Evolutionary conservation across 2,113 vertebrate genomes (phyloP), one percentile per base, ranked within the genome.

Genomic region (Nycticebus coucang): DNA sequence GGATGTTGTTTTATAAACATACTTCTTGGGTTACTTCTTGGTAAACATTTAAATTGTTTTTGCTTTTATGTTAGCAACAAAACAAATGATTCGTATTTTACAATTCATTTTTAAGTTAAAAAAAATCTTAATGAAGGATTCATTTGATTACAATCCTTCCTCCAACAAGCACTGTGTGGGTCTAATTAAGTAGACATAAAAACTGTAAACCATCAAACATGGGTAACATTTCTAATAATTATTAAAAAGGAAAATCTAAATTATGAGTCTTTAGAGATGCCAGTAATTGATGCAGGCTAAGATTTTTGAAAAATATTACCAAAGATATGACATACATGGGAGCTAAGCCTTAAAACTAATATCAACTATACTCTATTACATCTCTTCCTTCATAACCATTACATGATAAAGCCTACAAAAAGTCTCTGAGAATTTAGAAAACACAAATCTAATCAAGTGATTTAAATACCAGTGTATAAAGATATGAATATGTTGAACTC

Each of bases 51-150:
- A 81, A 84, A 30, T 66, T 30, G 28, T 66, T 30, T 50, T 50
- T 75, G 41, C 26, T 50, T 94, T 96, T 95, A 86, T 26, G 10
- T 78, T 33, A 89, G 55, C 60, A 94, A 83, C 30, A 92, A 94
- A 93, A 93, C 18, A 86, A 93, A 72, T 71, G 45, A 72, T 93
- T 80, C 55, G 62, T 57, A 96, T 26, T 94, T 53, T 33, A 79
- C 21, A 90, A 75, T 93, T 94, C 33, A 95, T 72, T 95, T 97
- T 94, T 92, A 85, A 78, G 60, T 26, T 88, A 93, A 93, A 95
- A 97, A 87, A 71, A 92, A 71, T 85, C 41, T 83, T 88, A 88
- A 35, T 78, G 37, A 92, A 97, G 59, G 26, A 85, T 37, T 64
- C 15, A 90, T 93, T 83, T 89, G 71, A 93, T 75, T 92, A 57